Base-by-base conservation (phyloP, 2,113 vertebrate genomes). In the Oryzias javanicus region DNA sequence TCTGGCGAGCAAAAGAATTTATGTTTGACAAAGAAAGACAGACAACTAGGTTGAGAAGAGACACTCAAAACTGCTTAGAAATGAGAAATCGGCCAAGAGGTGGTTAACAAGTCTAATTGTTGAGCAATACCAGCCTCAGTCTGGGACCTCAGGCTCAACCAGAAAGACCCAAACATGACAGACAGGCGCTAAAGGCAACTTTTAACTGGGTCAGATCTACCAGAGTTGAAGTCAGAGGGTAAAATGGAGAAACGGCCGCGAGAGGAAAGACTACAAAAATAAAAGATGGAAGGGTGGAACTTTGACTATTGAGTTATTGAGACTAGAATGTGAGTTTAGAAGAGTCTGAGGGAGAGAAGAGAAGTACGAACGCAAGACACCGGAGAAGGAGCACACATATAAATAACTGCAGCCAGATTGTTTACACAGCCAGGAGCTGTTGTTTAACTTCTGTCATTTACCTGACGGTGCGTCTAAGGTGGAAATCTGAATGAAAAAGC, bases 151-250 rank as follows among this genome's bases (percentile, higher is more conserved):
- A 73, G 56, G 53, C 74, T 42, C 52, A 63, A 50, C 60, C 42
- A 62, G 24, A 62, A 14, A 60, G 24, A 46, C 55, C 52, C 67
- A 72, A 63, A 78, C 64, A 72, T 19, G 59, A 65, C 66, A 60
- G 56, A 41, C 69, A 65, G 16, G 69, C 77, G 80, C 80, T 79
- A 50, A 20, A 77, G 78, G 78, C 82, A 24, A 70, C 77, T 80
- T 60, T 77, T 82, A 88, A 88, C 84, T 90, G 82, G 86, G 87
- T 83, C 80, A 90, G 68, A 86, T 85, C 76, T 72, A 55, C 67
- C 74, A 87, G 80, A 74, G 77, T 81, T 80, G 68, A 78, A 84
- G 81, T 61, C 51, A 62, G 58, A 64, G 72, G 75, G 72, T 60
- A 71, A 56, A 61, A 71, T 35, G 68, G 60, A 62, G 42, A 64